Base-by-base conservation (phyloP, 2,797 vertebrate genomes). In the Sebastes matsubarae region DNA sequence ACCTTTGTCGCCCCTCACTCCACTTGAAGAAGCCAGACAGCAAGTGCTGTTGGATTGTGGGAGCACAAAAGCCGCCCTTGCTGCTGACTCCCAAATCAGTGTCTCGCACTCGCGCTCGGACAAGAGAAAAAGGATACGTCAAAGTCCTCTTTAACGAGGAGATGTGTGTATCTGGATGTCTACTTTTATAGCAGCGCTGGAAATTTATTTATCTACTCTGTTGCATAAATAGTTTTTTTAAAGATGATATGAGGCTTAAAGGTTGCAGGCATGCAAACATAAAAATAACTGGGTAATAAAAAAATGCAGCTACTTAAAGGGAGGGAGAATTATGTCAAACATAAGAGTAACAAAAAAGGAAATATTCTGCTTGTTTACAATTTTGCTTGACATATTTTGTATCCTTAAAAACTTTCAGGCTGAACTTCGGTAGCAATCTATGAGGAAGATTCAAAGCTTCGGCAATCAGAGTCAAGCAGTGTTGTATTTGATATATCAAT, bases 31-130 rank as follows among this genome's bases (percentile, higher is more conserved):
- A 86, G 84, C 83, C 88, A 82, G 86, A 87, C 88, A 88, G 89
- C 73, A 75, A 89, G 83, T 83, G 82, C 81, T 85, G 89, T 89
- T 83, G 79, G 77, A 91, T 86, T 85, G 84, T 69, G 81, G 80
- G 77, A 89, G 86, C 83, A 93, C 92, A 94, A 93, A 91, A 87
- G 91, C 79, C 32, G 46, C 82, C 89, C 75, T 87, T 84, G 86
- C 87, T 76, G 65, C 54, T 14, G 38, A 91, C 81, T 83, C 84
- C 71, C 63, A 69, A 90, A 90, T 91, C 89, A 81, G 88, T 83
- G 84, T 88, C 77, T 54, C 14, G 25, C 55, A 71, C 71, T 82
- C 4, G 6, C 6, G 6, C 63, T 61, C 50, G 14, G 72, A 90
- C 72, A 29, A 72, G 68, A 86, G 46, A 70, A 74, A 68, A 65